Conservation (phyloP, 2,797 vertebrate genomes). For the Enteromius unitaeniatus region DNA sequence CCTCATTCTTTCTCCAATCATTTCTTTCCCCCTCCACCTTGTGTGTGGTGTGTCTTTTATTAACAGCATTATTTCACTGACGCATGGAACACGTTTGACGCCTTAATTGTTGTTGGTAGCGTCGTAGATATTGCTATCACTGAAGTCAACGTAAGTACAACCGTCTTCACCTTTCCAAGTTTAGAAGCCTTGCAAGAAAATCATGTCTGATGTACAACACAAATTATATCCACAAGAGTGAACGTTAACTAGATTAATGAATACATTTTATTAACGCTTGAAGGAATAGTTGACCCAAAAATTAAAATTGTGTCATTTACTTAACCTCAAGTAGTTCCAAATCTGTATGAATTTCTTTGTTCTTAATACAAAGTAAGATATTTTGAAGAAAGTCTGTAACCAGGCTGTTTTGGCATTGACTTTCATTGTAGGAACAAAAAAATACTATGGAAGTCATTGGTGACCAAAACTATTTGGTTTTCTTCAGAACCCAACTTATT, state of each 20-base stretch:
- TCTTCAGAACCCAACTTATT: neutral
- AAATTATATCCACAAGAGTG: neutral
- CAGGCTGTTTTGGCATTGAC: no score
- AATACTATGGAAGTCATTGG: no score
- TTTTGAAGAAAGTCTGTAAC: no score
- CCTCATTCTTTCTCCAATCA: constrained; percentile 67
- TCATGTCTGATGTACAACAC: constrained; percentile 37
- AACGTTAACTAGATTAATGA: neutral
- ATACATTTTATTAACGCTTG: neutral
- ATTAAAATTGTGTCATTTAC: no score
- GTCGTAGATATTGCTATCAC: constrained; percentile 99
- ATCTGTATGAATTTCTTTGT: no score
- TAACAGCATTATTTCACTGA: constrained; percentile 99
- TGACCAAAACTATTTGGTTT: neutral
- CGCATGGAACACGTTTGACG: constrained; percentile 99
- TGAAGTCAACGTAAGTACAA: constrained; percentile 93
- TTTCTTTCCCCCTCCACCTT: constrained; percentile 31
- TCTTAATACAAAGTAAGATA: no score
- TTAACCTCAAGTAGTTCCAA: no score
- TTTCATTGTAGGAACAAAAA: no score
- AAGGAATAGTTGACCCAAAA: no score
- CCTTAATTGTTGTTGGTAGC: constrained; percentile 99
- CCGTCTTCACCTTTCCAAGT: constrained; percentile 10
- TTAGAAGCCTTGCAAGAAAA: constrained; percentile 70
- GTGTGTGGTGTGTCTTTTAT: constrained; percentile 72